Evolutionary conservation across 2,797 vertebrate genomes (phyloP), one percentile per base, ranked within the genome.

Genomic region (Tangara arthus): DNA sequence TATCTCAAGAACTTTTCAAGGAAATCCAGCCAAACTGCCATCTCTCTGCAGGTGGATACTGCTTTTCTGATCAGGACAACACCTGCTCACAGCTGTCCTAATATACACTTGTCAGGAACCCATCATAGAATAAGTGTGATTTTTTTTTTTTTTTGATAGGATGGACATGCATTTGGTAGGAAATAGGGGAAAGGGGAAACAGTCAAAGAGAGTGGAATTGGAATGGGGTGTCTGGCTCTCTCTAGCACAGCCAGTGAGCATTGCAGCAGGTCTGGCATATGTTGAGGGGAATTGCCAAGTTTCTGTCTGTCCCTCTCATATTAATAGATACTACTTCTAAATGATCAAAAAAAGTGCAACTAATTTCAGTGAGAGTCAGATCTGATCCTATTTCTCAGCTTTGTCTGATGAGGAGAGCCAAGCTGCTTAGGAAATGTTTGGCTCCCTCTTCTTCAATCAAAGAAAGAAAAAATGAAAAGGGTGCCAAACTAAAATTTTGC

Each of bases 11-110:
- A 44, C 21, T 49, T 79, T 79, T 56, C 28, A 76, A 82, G 88
- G 80, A 84, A 93, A 88, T 82, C 28, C 37, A 82, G 69, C 44
- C 50, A 86, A 89, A 93, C n/a, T 90, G 80, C 73, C 70, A 89
- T 49, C 83, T 90, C 86, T 94, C 47, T 79, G 64, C 56, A 73
- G 16, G 22, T 22, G 76, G 32, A 61, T 26, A 23, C 4, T 63
- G 19, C 16, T 90, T 91, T 94, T 87, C 47, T 90, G 47, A 52
- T 85, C 28, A 69, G 28, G 6, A 24, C 7, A 26, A 64, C 19
- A 21, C 50, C 42, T 9, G 6, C 15, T 87, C 6, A 28, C 47
- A 79, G 39, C 21, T 21, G 5, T 82, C 30, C 30, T 64, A 26
- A 41, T 32, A 46, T 12, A 34, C 16, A 13, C 9, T 28, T 82